These are phyloP conservation scores for Anas capensis DNA, from an alignment of 2,797 vertebrate genomes.

Conservation along the genomic window DNA sequence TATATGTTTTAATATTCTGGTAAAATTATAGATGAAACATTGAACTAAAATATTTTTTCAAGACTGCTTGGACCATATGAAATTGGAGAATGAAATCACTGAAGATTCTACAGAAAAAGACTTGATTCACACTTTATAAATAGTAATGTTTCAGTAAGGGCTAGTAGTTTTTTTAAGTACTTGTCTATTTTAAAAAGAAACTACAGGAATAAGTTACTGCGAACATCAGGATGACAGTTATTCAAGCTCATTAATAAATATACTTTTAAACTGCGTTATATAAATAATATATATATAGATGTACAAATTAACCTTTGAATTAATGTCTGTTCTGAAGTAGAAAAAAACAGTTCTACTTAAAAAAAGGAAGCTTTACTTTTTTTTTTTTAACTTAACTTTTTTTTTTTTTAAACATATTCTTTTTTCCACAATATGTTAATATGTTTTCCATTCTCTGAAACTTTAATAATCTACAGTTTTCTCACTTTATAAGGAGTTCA, in stretches of 20 bases:
- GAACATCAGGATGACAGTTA: background rate
- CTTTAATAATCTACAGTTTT: background rate
- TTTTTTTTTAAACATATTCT: no score
- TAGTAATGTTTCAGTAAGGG: background rate
- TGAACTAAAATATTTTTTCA: background rate
- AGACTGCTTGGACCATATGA: background rate
- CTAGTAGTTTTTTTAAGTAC: background rate
- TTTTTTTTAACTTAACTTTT: no score
- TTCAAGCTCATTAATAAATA: no score
- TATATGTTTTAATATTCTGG: background rate
- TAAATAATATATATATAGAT: no score
- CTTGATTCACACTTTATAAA: background rate
- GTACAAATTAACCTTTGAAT: no score
- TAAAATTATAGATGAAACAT: background rate
- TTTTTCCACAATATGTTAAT: no score
- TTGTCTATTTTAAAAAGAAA: background rate
- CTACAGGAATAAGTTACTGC: background rate
- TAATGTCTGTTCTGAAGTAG: no score
- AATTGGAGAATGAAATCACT: background rate
- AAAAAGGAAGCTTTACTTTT: no score
- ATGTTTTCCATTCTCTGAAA: background rate
- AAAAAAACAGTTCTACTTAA: no score
- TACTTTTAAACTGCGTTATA: no score
- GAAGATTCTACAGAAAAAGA: background rate
- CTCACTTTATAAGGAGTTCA: background rate